Conservation (phyloP, 2,113 vertebrate genomes). For the Dissostichus mawsoni region DNA sequence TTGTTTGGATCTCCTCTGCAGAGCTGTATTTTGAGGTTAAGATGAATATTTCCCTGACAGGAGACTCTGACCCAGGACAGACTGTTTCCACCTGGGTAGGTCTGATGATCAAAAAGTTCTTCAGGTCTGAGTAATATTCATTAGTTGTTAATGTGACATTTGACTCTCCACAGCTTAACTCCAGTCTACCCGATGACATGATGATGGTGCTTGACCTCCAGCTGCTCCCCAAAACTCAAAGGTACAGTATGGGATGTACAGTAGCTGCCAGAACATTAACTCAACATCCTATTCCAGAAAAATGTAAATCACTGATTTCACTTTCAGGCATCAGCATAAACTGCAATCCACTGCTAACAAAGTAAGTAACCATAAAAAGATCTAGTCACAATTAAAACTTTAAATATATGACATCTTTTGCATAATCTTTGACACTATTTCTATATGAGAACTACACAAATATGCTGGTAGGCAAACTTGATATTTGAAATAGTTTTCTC, state of each 20-base stretch:
- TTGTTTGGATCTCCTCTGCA: conserved; percentile 29
- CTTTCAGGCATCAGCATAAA: conserved; percentile 43
- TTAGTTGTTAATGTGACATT: background rate
- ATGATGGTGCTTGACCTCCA: conserved; percentile 77
- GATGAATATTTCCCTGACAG: conserved; percentile 73
- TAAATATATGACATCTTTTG: background rate
- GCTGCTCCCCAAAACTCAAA: conserved; percentile 43
- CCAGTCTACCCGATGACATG: conserved; percentile 53
- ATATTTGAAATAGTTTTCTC: too few species aligned
- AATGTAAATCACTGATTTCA: background rate
- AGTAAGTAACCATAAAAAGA: conserved; percentile 46
- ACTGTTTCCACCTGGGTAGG: conserved; percentile 77
- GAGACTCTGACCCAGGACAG: conserved; percentile 44
- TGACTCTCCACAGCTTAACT: conserved; percentile 70
- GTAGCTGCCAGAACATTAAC: background rate
- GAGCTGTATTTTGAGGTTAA: conserved; percentile 78
- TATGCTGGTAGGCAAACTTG: background rate
- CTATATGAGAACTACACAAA: too few species aligned
- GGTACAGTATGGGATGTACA: conserved; percentile 44
- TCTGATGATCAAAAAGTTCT: background rate
- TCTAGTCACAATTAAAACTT: background rate
- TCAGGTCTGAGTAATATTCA: background rate
- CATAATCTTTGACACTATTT: background rate
- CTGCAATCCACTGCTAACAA: background rate
- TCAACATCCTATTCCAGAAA: background rate